Percentiles rank a stretch among this genome's conserved stretches.
Conservation (phyloP, 2,797 vertebrate species). For the Pristis pectinata region DNA sequence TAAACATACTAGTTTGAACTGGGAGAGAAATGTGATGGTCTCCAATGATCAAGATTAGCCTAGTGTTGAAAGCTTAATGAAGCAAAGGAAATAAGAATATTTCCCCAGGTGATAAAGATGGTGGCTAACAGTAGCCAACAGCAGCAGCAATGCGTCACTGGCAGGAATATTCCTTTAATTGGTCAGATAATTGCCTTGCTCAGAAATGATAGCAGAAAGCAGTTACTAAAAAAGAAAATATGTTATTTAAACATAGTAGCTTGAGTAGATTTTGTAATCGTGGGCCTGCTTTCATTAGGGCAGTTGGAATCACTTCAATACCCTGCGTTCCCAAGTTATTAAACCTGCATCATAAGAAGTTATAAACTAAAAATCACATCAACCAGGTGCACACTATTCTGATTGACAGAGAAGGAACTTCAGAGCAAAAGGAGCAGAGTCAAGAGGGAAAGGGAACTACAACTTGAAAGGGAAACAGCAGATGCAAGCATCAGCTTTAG, state of each 20-base stretch:
- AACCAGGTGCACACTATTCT: neutral
- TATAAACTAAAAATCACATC: neutral
- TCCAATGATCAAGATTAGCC: neutral
- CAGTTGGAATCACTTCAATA: neutral
- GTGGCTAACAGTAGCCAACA: neutral
- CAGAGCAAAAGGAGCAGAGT: neutral
- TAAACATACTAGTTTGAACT: neutral
- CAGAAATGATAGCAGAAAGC: neutral
- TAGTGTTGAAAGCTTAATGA: neutral
- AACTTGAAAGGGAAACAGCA: neutral
- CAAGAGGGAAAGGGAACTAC: too few species aligned
- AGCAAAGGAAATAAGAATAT: neutral
- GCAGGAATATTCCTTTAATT: neutral
- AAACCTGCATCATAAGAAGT: neutral
- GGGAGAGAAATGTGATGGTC: neutral
- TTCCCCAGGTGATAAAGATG: neutral
- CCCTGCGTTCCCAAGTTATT: neutral
- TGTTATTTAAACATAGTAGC: neutral
- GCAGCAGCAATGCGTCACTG: neutral
- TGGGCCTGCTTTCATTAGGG: neutral
- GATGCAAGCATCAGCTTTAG: neutral
- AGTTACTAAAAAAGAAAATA: neutral
- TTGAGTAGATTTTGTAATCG: neutral
- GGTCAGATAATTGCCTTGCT: neutral
- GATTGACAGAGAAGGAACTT: neutral